Conservation (phyloP, 2,888 invertebrate species). For the Papilio protenor region DNA sequence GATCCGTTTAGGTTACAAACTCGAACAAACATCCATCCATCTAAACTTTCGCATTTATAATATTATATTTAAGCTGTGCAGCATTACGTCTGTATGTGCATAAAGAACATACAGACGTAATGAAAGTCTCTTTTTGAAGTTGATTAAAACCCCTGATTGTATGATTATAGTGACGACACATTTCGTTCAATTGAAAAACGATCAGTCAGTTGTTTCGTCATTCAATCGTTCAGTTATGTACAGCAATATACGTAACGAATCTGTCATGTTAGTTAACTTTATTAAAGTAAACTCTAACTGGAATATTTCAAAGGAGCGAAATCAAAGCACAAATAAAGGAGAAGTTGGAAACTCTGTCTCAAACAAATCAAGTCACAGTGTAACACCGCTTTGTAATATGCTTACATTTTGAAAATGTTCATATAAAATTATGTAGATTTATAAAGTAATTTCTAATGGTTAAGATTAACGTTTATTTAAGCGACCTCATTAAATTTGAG, state of each 20-base stretch:
- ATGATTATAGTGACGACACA: no score
- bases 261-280: conserved; percentile 29
- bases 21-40: no score
- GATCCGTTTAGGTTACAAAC: no score
- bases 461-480: no score
- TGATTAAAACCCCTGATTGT: background rate
- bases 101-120: no score
- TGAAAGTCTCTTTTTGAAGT: no score
- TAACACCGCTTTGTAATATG: conserved; percentile 22
- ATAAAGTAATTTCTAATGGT: no score
- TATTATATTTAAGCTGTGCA: no score
- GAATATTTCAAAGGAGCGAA: conserved; percentile 29
- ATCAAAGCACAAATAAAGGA: conserved; percentile 36
- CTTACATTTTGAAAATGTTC: conserved; percentile 43
- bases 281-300: conserved; percentile 34
- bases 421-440: background rate
- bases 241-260: conserved; percentile 11
- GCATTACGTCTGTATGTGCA: no score
- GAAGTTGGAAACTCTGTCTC: conserved; percentile 35
- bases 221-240: background rate
- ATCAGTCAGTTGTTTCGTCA: background rate
- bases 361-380: conserved; percentile 35
- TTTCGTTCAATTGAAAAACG: background rate
- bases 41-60: no score
- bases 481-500: no score